Evolutionary conservation across 2,113 vertebrate species (phyloP), one percentile per base, ranked within the genome.

Genomic region (Dasypus novemcinctus): DNA sequence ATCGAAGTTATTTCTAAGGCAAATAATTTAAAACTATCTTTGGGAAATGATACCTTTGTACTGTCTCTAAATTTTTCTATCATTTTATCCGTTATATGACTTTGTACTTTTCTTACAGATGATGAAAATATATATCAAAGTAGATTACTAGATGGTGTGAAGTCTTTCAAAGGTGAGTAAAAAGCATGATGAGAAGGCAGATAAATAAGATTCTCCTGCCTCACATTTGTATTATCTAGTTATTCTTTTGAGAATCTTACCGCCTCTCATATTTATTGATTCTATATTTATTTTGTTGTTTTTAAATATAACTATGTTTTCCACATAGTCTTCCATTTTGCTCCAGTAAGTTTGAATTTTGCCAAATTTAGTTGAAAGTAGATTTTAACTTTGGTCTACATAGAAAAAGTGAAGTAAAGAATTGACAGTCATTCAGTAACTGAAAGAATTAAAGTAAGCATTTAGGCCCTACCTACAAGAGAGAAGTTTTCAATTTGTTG

Each of bases 241-340:
- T 68, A 15, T 63, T 64, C 63, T 96, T 31, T 74, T 27, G 7
- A 33, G 23, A 57, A 36, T 74, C 57, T 85, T 75, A 43, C 4
- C 14, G 31, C 38, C 9, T 64, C 38, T 52, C 17, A 38, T 17
- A 41, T 52, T 38, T 49, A 78, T 43, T 69, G 43, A 78, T 69
- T 76, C 31, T 57, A 25, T 94, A 57, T 36, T 38, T 87, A 57
- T 66, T 52, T 41, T 80, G 12, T 21, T 75, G 20, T 71, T 82
- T 87, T 72, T n/a, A 57, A 78, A 63, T 78, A 52, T 27, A 72
- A 7, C 46, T 63, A 66, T 29, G 61, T 38, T 90, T 90, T 90
- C 68, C 76, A 94, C 87, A 87, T 93, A 20, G 7, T 74, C 33
- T 87, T 83, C 87, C 38, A 64, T 87, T 93, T 95, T 79, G 17